phyloP scores from a whole-genome alignment of 2,888 invertebrate genomes.

The Agapostemon virescens region DNA sequence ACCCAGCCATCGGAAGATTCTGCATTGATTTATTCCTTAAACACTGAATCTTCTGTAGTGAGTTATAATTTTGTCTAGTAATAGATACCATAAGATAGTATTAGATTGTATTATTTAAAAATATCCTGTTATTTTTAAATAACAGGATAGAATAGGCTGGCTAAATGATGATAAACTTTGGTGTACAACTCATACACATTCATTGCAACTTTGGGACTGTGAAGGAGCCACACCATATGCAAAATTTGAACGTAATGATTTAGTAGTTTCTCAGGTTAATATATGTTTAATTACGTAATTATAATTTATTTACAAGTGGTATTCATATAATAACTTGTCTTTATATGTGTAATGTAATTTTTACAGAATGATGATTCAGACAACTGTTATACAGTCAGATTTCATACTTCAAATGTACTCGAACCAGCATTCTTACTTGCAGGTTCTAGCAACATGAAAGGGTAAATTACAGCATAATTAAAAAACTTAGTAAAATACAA shows the following conservation, averaged over 20 bases:
- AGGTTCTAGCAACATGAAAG: constrained; percentile 84
- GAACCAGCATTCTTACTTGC: constrained; percentile 83
- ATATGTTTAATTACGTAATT: not conserved
- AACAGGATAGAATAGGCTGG: constrained; percentile 80
- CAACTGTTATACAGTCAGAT: constrained; percentile 85
- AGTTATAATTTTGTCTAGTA: constrained; percentile 56
- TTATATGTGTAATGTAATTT: constrained; percentile 1
- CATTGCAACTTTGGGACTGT: constrained; percentile 86
- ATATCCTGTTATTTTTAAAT: constrained; percentile 50
- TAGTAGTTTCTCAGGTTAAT: constrained; percentile 83
- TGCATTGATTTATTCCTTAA: constrained; percentile 88
- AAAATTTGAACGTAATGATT: constrained; percentile 83
- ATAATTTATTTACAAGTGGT: not conserved
- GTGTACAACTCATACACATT: constrained; percentile 87
- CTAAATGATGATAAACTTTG: constrained; percentile 81
- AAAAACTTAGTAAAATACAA: not conserved
- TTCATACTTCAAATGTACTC: constrained; percentile 81
- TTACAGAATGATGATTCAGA: constrained; percentile 83
- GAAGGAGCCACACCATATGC: constrained; percentile 84
- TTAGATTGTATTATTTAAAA: constrained; percentile 65
- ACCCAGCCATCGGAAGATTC: constrained; percentile 88
- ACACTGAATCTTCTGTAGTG: constrained; percentile 89
- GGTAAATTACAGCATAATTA: constrained; percentile 78
- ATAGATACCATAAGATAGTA: not conserved
- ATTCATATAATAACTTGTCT: not conserved